Evolutionary conservation across 92 coral and sea anemone genomes (phyloP).

Genomic region (Metridium senile): DNA sequence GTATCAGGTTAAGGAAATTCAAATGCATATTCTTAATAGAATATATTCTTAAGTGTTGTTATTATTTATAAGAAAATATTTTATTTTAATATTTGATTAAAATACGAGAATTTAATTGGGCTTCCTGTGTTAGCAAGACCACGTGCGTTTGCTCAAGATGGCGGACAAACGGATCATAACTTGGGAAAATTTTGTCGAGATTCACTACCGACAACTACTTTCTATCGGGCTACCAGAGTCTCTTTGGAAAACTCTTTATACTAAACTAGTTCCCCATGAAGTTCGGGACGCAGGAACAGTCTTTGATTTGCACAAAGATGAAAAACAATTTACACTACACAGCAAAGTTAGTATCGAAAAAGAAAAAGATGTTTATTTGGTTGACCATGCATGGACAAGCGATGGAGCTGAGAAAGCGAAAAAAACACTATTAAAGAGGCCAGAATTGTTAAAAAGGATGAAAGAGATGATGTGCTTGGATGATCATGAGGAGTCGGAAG

Average conservation of each 20-base stretch:
- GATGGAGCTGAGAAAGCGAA: conserved; percentile 70
- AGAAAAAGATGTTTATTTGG: conserved; percentile 62
- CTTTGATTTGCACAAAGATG: conserved; percentile 64
- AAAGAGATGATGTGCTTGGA: conserved; percentile 55
- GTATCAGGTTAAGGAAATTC: too few relatives aligned
- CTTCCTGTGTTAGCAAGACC: conserved; percentile 6
- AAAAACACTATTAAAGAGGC: conserved; percentile 56
- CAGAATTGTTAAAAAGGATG: conserved; percentile 56
- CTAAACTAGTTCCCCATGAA: conserved; percentile 52
- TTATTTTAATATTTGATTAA: too few relatives aligned
- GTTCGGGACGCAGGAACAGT: conserved; percentile 46
- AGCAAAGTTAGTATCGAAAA: conserved; percentile 56
- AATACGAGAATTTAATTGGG: too few relatives aligned
- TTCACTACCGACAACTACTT: conserved; percentile 74
- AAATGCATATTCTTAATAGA: too few relatives aligned
- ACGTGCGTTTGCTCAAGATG: conserved; percentile 4
- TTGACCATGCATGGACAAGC: conserved; percentile 80
- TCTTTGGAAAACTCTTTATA: conserved; percentile 73
- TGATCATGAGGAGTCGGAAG: conserved; percentile 31
- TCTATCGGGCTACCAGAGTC: conserved; percentile 78
- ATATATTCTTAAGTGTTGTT: too few relatives aligned
- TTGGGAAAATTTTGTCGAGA: conserved; percentile 72
- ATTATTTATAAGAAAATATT: too few relatives aligned
- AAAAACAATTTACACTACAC: conserved; percentile 53
- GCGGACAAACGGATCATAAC: conserved; percentile 66